Percentiles rank a stretch among this genome's conserved stretches.
Conservation (phyloP, 2,888 invertebrate genomes). For the Noctua fimbriata region DNA sequence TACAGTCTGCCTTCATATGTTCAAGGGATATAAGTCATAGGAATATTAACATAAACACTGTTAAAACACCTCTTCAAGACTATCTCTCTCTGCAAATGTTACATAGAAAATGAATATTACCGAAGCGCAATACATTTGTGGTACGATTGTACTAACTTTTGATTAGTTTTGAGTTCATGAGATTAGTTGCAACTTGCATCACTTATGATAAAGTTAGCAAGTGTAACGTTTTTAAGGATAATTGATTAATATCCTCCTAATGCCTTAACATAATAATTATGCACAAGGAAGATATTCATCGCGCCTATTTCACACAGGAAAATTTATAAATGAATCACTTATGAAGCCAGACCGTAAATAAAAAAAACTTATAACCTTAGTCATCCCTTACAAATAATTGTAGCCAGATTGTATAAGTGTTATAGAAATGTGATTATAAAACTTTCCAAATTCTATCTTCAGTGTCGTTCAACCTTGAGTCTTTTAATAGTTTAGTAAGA, state of each 20-base stretch:
- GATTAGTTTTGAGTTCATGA: constrained; percentile 5
- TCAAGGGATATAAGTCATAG: neutral
- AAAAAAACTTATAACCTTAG: constrained; percentile 12
- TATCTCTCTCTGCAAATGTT: neutral
- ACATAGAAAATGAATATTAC: constrained; percentile 12
- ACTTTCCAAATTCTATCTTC: constrained; percentile 9
- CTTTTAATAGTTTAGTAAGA: constrained; percentile 1
- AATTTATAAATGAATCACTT: constrained; percentile 15
- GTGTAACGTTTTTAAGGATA: constrained; percentile 3
- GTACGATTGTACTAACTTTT: constrained; percentile 1
- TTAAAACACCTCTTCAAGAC: constrained; percentile 5
- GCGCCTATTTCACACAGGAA: neutral
- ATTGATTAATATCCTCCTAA: neutral
- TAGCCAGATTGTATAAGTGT: constrained; percentile 25
- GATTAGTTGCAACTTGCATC: constrained; percentile 20
- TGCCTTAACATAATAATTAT: neutral
- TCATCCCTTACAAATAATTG: constrained; percentile 12
- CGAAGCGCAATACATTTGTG: constrained; percentile 6
- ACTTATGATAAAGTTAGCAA: neutral
- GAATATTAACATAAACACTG: neutral
- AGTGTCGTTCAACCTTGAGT: constrained; percentile 14
- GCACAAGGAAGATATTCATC: neutral
- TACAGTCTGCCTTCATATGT: constrained; percentile 34
- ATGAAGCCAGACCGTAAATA: constrained; percentile 39
- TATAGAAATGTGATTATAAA: constrained; percentile 6